Evolutionary conservation across 2,113 vertebrate genomes (phyloP), one percentile per base, ranked within the genome.

Genomic region (Vireo altiloquus): DNA sequence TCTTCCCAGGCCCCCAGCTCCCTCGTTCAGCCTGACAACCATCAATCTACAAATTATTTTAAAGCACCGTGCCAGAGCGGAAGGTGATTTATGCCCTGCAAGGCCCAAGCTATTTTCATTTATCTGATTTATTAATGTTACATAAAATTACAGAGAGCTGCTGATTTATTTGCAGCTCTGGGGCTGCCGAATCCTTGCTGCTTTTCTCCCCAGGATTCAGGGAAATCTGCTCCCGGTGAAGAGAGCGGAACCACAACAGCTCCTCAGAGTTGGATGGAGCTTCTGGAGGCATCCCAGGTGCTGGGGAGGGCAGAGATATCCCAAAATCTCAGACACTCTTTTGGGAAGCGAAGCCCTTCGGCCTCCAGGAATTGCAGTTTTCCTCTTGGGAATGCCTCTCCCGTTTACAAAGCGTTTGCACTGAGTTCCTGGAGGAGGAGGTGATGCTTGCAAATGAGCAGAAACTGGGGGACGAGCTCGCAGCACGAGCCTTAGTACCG

Each of bases 91-190:
- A 94, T 13, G 68, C 76, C 72, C 66, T 74, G 63, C 91, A 44
- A 83, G 87, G 87, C 92, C 75, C 15, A 25, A 87, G 91, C 96
- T 94, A 91, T 95, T 97, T 96, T 95, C 91, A 96, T 95, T 89
- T 95, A 83, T 69, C 88, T 90, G 95, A 89, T 97, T 94, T 97
- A 96, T 93, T 84, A 85, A 90, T 14, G 15, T 89, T 87, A 70
- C 86, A 89, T 72, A 88, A 91, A 96, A 89, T 92, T 82, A 92
- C 79, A 7, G 86, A 21, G 85, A 54, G 82, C 64, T 14, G 25
- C 68, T 90, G 92, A 95, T 95, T 92, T 94, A 87, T 30, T 22
- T 24, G 30, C 12, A 0, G 21, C 5, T 1, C 40, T 42, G 6
- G 25, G 30, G 77, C 50, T 33, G 61, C 81, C 11, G 91, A 44